Conservation (phyloP, 2,797 vertebrate genomes). For the Rhodeus uyekii region DNA sequence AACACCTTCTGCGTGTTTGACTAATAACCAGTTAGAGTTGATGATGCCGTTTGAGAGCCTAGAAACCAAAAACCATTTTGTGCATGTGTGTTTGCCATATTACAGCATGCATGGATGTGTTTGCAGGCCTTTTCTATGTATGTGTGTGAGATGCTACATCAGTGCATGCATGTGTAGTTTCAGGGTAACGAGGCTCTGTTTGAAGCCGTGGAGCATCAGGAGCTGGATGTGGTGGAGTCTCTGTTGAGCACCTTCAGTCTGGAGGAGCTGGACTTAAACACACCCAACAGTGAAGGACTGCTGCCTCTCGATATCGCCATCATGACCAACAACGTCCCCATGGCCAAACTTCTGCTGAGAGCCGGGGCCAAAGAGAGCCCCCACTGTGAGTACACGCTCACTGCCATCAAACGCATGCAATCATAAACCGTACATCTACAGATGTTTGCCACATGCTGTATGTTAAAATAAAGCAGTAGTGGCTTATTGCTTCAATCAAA, state of each 20-base stretch:
- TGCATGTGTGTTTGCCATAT: background rate
- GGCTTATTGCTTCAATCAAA: slow-evolving; percentile 12
- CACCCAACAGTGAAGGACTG: slow-evolving; percentile 92
- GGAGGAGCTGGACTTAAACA: slow-evolving; percentile 92
- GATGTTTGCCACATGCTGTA: slow-evolving; percentile 14
- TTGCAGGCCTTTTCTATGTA: background rate
- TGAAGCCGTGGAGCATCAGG: slow-evolving; percentile 91
- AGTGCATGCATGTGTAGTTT: slow-evolving; percentile 70
- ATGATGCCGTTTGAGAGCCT: background rate
- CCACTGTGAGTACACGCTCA: slow-evolving; percentile 83
- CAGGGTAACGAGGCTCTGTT: slow-evolving; percentile 88
- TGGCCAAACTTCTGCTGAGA: slow-evolving; percentile 85
- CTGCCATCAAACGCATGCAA: background rate
- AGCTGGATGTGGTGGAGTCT: slow-evolving; percentile 85
- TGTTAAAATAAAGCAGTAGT: slow-evolving; percentile 10
- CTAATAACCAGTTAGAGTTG: background rate
- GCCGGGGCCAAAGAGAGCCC: slow-evolving; percentile 91
- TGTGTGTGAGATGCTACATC: slow-evolving; percentile 9
- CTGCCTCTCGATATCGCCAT: slow-evolving; percentile 90
- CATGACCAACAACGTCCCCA: slow-evolving; percentile 93
- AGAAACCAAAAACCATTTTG: background rate
- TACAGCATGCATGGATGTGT: background rate
- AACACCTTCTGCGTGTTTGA: background rate
- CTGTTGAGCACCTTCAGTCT: slow-evolving; percentile 87
- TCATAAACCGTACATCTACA: slow-evolving; percentile 26